Evolutionary conservation across 1,140 invertebrate genomes (phyloP), one percentile per base, ranked within the genome.

Genomic region (Drosophila pseudoananassae): DNA sequence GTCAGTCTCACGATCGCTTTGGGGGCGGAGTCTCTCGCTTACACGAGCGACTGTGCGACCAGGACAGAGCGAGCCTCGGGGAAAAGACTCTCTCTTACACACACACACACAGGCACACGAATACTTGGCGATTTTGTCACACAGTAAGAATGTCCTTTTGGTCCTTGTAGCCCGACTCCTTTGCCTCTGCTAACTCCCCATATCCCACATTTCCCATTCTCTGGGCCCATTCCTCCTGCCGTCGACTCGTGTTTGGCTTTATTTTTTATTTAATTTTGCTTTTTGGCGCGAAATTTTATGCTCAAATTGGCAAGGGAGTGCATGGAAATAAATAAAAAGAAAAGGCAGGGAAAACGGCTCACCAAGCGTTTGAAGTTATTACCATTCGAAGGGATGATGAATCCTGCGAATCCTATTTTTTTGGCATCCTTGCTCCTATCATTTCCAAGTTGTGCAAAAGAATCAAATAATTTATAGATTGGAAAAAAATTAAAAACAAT

Each of bases 221-320:
- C n/a, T n/a, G 33, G 10, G 33, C 33, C 4, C 33, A 36, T 27
- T 27, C 33, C 33, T 12, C 12, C 33, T 12, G 10, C 33, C 33
- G 10, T n/a, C 10, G 33, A 12, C 12, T 27, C 3, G 15, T 20
- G 15, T 49, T 29, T 29, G 45, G 46, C 52, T 20, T 46, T 36
- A 27, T 33, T 46, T 50, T 51, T 68, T 53, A 65, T 51, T 53
- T 27, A 45, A 54, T 54, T 70, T 33, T 25, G 25, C 12, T 50
- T 63, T 83, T 83, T 84, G 80, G 80, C 80, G 80, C 80, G 53
- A 84, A 84, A 76, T 52, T 63, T 72, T 25, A 54, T 60, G 76
- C 54, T 66, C 50, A 72, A 61, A 54, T 49, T 38, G 17, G 36
- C 40, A 43, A 43, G 40, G 5, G 10, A 63, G 33, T 38, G 60